Base-by-base conservation (phyloP, 2,797 vertebrate genomes). In the Amniataba percoides region DNA sequence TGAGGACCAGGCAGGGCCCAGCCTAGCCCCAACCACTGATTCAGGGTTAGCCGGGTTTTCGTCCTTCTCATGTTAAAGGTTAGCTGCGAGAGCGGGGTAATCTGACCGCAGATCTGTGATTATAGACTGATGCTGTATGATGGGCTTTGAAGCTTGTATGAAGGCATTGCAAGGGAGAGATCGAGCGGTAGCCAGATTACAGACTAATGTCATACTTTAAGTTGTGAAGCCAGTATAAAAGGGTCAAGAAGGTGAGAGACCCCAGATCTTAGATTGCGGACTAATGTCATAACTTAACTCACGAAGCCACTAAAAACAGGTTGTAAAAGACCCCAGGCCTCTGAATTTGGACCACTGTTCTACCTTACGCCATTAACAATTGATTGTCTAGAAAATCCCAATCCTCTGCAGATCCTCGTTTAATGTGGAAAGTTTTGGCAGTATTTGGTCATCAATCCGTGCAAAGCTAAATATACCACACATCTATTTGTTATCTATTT, bases 31-130 rank as follows among this genome's bases (percentile, higher is more conserved):
- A 75, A 81, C 89, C 80, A 85, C 92, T 91, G 92, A 89, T 91
- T 94, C 89, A 75, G 89, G 92, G 92, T 91, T 90, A 92, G 92
- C 81, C 21, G 69, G 85, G 89, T 89, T 93, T 88, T 91, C 86
- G 90, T 93, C 89, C 85, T 77, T 89, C 89, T 93, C 89, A 87
- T 92, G 93, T 91, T 92, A 92, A 92, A 94, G 93, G 93, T 92
- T 92, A 93, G 89, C 87, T 34, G 78, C 27, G 87, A 84, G 90
- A 88, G 87, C 71, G 53, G 84, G 80, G 72, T 92, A 91, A 94
- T 93, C 92, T 92, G 91, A 93, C 82, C 76, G 58, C 81, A 88
- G 88, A 94, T 93, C 92, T 91, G 90, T 85, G 90, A 94, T 92
- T 90, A 90, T 85, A 76, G 85, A n/a, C 80, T 73, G 84, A 91